Conservation (phyloP, 2,888 invertebrate species). For the Andrena bicolor region DNA sequence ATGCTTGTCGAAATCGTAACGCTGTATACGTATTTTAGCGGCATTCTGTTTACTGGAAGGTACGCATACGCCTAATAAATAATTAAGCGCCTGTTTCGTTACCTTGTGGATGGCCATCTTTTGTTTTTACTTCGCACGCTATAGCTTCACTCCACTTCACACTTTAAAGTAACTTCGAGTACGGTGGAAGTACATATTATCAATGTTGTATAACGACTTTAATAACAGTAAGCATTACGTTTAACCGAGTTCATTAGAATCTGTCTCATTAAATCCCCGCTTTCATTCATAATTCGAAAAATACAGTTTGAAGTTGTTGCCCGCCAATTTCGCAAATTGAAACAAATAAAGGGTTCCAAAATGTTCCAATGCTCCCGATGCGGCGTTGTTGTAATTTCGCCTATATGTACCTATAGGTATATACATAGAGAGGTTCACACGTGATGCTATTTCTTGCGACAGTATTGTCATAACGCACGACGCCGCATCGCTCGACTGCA, state of each 20-base stretch:
- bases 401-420: no score
- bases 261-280: background rate
- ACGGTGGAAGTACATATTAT: background rate
- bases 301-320: background rate
- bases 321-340: no score
- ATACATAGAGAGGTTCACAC: no score
- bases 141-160: background rate
- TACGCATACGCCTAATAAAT: slow-evolving; percentile 91
- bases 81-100: slow-evolving; percentile 52
- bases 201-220: no score
- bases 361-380: no score
- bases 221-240: no score
- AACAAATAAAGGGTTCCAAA: no score
- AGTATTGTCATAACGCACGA: no score
- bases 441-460: no score
- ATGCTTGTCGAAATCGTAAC: slow-evolving; percentile 91
- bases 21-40: slow-evolving; percentile 91
- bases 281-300: background rate
- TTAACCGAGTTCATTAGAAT: background rate
- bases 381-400: no score
- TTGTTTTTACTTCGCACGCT: background rate
- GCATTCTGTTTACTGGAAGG: slow-evolving; percentile 92
- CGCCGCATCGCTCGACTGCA: no score
- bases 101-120: slow-evolving; percentile 30
- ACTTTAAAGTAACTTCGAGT: background rate